Conservation (phyloP, 2,113 vertebrate genomes). For the Sapajus apella region DNA sequence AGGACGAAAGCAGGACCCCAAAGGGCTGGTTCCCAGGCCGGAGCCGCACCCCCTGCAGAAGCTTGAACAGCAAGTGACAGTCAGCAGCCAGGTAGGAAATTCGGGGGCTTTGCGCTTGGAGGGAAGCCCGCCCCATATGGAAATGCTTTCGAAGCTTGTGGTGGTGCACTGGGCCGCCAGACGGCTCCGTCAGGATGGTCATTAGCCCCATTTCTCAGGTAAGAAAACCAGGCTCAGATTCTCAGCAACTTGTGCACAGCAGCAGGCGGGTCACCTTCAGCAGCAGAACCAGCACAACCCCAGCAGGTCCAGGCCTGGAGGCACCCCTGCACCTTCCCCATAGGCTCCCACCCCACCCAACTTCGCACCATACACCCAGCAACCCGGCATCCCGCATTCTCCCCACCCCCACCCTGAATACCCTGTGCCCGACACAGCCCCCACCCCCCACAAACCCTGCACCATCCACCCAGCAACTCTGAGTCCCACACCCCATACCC, state of each 20-base stretch:
- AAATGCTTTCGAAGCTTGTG: background rate
- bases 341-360: too few relatives aligned
- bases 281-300: background rate
- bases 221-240: background rate
- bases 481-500: too few relatives aligned
- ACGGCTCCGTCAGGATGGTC: accelerated
- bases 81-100: background rate
- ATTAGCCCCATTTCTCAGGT: background rate
- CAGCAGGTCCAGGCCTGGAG: background rate
- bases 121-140: background rate
- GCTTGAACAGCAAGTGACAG: background rate
- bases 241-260: background rate
- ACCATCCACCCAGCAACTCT: too few relatives aligned
- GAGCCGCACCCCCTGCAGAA: background rate
- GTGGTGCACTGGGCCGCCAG: accelerated
- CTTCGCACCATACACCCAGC: too few relatives aligned
- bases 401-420: too few relatives aligned
- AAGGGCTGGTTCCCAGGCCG: too few relatives aligned
- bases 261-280: background rate
- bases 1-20: too few relatives aligned
- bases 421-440: too few relatives aligned
- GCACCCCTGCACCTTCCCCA: too few relatives aligned
- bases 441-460: too few relatives aligned
- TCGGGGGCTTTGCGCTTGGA: background rate
- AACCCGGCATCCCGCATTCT: too few relatives aligned